These are phyloP conservation scores for Uropetala carovei DNA, from an alignment of 2,888 invertebrate genomes.

Conservation along the genomic window DNA sequence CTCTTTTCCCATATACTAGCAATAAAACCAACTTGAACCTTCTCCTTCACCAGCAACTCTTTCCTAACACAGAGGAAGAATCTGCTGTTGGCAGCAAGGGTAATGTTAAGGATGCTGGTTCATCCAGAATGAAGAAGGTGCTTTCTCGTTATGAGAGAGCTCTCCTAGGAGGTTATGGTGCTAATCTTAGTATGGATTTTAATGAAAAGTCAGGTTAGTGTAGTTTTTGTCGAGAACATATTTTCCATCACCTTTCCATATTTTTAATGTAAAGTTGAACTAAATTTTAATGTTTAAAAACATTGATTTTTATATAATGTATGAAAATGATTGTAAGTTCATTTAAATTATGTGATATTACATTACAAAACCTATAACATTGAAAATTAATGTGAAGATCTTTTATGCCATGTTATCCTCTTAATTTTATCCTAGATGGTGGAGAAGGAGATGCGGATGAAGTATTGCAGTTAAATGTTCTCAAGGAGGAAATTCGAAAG, in stretches of 20 bases:
- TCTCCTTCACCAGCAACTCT: slow-evolving; percentile 85
- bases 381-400: neutral
- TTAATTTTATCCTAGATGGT: slow-evolving; percentile 33
- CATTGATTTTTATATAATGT: neutral
- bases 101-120: slow-evolving; percentile 74
- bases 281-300: neutral
- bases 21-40: slow-evolving; percentile 82
- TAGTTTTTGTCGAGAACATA: neutral
- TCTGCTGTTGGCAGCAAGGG: slow-evolving; percentile 71
- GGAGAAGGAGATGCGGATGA: slow-evolving; percentile 54
- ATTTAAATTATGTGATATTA: neutral
- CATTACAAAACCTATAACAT: neutral
- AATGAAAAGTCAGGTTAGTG: slow-evolving; percentile 59
- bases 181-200: slow-evolving; percentile 71
- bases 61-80: slow-evolving; percentile 77
- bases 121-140: slow-evolving; percentile 72
- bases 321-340: too few species aligned
- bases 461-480: slow-evolving; percentile 45
- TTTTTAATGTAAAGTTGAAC: too few species aligned
- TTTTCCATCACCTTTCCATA: neutral
- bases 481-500: slow-evolving; percentile 78
- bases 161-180: slow-evolving; percentile 76
- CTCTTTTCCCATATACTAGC: slow-evolving; percentile 26
- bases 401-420: neutral
- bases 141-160: slow-evolving; percentile 80